Evolutionary conservation across 2,888 invertebrate species (phyloP).

Genomic region (Norana najaformis): DNA sequence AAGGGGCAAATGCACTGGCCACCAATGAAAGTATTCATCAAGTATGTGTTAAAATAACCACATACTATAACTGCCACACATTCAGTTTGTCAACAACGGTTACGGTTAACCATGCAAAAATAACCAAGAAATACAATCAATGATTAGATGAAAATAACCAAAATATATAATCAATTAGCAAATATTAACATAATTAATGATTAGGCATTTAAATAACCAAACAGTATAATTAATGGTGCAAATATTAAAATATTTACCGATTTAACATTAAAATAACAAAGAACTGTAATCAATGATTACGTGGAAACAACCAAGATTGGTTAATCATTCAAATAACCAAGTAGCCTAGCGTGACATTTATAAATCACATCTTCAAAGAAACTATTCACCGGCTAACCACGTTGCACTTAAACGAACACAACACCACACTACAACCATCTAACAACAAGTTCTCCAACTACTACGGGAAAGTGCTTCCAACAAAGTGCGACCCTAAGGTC

Average conservation of each 20-base stretch:
- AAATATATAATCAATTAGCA: background rate
- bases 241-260: too few relatives aligned
- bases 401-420: background rate
- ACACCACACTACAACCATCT: background rate
- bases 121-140: background rate
- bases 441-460: background rate
- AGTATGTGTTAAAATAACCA: background rate
- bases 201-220: background rate
- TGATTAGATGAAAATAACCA: background rate
- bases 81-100: too few relatives aligned
- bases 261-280: background rate
- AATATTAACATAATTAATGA: too few relatives aligned
- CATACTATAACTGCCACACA: too few relatives aligned
- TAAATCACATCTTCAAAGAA: background rate
- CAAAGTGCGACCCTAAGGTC: too few relatives aligned
- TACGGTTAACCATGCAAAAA: too few relatives aligned
- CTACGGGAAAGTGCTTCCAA: background rate
- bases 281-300: too few relatives aligned
- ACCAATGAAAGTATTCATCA: background rate
- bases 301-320: too few relatives aligned
- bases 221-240: background rate
- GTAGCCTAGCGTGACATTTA: too few relatives aligned
- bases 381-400: background rate
- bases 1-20: too few relatives aligned
- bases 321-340: background rate